phyloP scores from a whole-genome alignment of 2,113 vertebrate species.

The Coptodon bakossiorum region DNA sequence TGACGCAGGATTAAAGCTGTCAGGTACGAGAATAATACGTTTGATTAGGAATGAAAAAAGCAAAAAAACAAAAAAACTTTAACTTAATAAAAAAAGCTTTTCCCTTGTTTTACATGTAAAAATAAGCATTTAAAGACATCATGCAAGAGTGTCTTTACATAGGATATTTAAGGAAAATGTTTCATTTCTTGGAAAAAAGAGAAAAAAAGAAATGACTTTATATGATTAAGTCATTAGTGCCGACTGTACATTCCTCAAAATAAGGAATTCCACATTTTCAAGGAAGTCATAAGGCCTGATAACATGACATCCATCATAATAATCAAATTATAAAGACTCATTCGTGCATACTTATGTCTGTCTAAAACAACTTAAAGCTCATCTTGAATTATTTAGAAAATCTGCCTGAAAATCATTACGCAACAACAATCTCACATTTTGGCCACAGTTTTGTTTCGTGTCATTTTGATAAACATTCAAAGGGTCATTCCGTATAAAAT shows the following conservation, averaged over 20 bases:
- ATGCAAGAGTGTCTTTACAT: background rate
- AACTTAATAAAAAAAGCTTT: background rate
- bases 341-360: background rate
- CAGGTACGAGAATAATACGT: background rate
- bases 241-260: background rate
- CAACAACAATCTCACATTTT: background rate
- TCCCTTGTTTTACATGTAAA: background rate
- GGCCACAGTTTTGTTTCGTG: background rate
- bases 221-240: background rate
- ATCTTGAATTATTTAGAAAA: background rate
- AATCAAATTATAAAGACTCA: background rate
- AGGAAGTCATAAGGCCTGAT: background rate
- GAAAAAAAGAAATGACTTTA: background rate
- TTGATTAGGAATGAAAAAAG: background rate
- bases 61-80: background rate
- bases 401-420: background rate
- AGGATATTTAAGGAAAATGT: background rate
- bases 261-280: background rate
- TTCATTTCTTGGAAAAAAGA: background rate
- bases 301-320: background rate
- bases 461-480: background rate
- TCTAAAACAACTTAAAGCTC: background rate
- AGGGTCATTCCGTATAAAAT: background rate
- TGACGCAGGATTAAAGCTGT: background rate
- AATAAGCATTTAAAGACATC: background rate